Conservation (phyloP, 2,113 vertebrate species). For the Riparia riparia region DNA sequence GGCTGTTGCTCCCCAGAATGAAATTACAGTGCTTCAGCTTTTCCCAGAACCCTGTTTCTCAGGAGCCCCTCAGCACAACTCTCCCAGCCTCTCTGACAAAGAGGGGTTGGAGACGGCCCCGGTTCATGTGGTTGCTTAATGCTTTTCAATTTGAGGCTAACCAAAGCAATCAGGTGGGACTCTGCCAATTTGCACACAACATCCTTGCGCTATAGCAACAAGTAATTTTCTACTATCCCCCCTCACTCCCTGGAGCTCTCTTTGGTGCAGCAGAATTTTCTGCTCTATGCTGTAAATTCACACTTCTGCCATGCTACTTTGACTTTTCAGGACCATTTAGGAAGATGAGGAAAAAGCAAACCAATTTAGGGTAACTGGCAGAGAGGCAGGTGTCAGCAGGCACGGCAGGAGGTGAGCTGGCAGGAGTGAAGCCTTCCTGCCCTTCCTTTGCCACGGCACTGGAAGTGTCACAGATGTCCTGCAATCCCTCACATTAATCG, state of each 20-base stretch:
- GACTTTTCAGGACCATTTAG: background rate
- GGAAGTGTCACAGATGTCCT: background rate
- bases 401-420: background rate
- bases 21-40: background rate
- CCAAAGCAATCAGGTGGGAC: background rate
- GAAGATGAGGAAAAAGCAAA: background rate
- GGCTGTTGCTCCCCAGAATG: background rate
- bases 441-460: background rate
- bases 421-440: background rate
- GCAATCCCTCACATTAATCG: slow-evolving; percentile 12
- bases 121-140: background rate
- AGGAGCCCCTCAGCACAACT: background rate
- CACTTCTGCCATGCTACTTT: background rate
- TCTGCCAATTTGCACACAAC: slow-evolving; percentile 1
- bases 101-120: background rate
- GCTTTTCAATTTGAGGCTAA: slow-evolving; percentile 16
- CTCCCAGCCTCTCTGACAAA: background rate
- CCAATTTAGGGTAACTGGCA: background rate
- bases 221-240: background rate
- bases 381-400: background rate
- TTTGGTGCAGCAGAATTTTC: background rate
- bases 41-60: background rate
- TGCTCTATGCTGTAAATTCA: slow-evolving; percentile 2
- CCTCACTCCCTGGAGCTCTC: slow-evolving; percentile 3
- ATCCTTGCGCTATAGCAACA: slow-evolving; percentile 3